Evolutionary conservation across 2,888 invertebrate species (phyloP).

Genomic region (Zootermopsis nevadensis): DNA sequence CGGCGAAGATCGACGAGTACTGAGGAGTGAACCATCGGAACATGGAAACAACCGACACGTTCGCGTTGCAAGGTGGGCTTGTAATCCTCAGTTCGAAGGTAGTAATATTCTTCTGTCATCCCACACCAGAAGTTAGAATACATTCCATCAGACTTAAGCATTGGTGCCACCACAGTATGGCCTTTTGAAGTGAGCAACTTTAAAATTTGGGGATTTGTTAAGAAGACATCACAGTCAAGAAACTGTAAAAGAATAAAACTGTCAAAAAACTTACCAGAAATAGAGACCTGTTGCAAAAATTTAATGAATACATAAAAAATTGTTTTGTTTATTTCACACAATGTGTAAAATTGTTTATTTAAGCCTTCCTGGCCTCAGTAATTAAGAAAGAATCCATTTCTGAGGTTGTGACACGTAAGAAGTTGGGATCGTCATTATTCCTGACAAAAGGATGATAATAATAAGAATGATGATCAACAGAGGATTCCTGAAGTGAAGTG

Average conservation of each 20-base stretch:
- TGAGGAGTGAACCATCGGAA: slow-evolving; percentile 93
- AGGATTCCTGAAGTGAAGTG: no score
- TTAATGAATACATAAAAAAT: no score
- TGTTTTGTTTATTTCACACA: no score
- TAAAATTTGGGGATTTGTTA: slow-evolving; percentile 76
- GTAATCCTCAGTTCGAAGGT: slow-evolving; percentile 85
- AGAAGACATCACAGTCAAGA: slow-evolving; percentile 86
- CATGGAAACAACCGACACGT: slow-evolving; percentile 79
- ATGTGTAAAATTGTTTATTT: no score
- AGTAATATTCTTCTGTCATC: slow-evolving; percentile 87
- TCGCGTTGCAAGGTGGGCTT: slow-evolving; percentile 79
- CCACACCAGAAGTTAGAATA: slow-evolving; percentile 98
- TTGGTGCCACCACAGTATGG: slow-evolving; percentile 80
- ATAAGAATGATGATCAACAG: no score
- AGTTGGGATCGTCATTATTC: no score
- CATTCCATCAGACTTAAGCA: slow-evolving; percentile 85
- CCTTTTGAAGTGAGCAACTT: slow-evolving; percentile 72
- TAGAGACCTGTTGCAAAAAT: no score
- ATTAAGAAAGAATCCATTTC: no score
- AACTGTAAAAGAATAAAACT: slow-evolving; percentile 69
- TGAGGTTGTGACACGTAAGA: no score
- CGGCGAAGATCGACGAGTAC: slow-evolving; percentile 81
- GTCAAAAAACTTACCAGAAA: neutral
- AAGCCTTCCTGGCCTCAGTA: no score
- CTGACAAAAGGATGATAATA: no score